Percentiles rank a stretch among this genome's conserved stretches.
Evolutionary conservation across 2,888 invertebrate genomes (phyloP).

Genomic region (Cepaea hortensis): DNA sequence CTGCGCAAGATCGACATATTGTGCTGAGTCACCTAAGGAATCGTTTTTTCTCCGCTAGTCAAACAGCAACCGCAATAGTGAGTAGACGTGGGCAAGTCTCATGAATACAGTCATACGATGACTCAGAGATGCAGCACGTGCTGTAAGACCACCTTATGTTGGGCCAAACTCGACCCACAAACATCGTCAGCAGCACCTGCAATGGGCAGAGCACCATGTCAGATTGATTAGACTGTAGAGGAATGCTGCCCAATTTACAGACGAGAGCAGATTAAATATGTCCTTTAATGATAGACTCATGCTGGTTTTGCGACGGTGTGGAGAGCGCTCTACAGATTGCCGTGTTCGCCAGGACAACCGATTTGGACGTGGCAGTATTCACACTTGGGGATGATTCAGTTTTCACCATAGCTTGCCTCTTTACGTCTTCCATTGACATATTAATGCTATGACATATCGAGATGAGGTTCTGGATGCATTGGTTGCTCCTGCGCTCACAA

Average conservation of each 20-base stretch:
- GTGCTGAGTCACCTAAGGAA: neutral
- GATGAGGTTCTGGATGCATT: neutral
- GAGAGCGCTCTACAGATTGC: neutral
- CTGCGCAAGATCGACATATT: neutral
- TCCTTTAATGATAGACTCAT: conserved; percentile 9
- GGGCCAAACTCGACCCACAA: too few relatives aligned
- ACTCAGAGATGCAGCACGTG: neutral
- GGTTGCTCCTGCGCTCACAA: too few relatives aligned
- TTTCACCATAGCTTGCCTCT: neutral
- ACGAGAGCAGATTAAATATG: neutral
- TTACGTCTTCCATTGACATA: neutral
- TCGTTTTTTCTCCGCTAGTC: neutral
- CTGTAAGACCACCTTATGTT: too few relatives aligned
- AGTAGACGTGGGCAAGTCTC: neutral
- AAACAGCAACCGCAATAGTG: neutral
- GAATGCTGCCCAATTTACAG: neutral
- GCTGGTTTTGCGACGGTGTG: neutral
- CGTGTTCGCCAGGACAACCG: too few relatives aligned
- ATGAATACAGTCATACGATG: neutral
- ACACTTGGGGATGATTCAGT: too few relatives aligned
- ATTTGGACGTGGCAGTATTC: too few relatives aligned
- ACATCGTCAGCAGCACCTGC: neutral
- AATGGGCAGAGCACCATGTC: neutral
- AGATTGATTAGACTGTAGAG: neutral
- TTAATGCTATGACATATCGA: neutral